Evolutionary conservation across 1,140 invertebrate genomes (phyloP).

Genomic region (Aphis craccivora): DNA sequence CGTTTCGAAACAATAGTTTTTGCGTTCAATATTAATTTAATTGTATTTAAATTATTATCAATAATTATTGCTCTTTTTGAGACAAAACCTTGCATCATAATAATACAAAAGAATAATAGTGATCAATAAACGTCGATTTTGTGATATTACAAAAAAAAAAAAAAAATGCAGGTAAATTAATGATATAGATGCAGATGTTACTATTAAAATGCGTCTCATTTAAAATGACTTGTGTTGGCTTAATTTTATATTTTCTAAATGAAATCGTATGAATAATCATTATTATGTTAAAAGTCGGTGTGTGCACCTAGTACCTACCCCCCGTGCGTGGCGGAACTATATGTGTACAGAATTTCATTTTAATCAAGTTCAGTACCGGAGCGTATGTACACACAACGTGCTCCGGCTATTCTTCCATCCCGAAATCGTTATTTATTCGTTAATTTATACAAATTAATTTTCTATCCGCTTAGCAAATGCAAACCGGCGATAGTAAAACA

Average conservation of each 20-base stretch:
- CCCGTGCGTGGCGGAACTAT: not conserved
- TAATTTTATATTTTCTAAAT: not conserved
- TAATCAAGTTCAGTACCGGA: not conserved
- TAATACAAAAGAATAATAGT: not conserved
- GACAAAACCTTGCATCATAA: not conserved
- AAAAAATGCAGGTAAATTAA: no score
- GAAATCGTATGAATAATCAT: not conserved
- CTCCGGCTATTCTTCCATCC: not conserved
- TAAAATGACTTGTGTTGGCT: not conserved
- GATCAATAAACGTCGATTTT: not conserved
- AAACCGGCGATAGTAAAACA: not conserved
- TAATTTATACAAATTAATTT: conserved; percentile 11
- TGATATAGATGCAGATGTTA: not conserved
- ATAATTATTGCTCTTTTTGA: not conserved
- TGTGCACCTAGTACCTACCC: not conserved
- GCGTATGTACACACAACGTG: not conserved
- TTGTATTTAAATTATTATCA: not conserved
- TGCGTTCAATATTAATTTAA: not conserved
- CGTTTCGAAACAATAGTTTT: not conserved
- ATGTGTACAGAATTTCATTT: not conserved
- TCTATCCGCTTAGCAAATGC: not conserved
- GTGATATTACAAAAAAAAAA: not conserved
- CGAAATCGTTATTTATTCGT: not conserved
- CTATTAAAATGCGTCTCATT: no score
- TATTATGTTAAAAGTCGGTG: not conserved